Conservation (phyloP, 1,140 invertebrate species). For the Ditylenchus dipsaci region DNA sequence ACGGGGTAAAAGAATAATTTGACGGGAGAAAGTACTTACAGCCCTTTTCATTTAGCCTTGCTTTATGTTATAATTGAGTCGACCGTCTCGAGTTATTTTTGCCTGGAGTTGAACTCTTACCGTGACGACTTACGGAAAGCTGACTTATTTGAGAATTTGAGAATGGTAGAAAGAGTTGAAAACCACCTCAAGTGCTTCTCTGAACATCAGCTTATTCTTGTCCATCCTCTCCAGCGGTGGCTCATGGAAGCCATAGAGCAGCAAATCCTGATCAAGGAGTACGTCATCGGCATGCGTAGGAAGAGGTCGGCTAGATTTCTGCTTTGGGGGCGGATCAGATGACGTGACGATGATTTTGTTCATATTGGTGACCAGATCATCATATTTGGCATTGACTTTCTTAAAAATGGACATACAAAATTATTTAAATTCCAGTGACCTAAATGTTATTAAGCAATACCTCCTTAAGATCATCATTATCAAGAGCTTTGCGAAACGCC, state of each 20-base stretch:
- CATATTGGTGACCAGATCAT: constrained; percentile 39
- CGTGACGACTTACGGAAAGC: too few species aligned
- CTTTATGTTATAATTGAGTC: too few species aligned
- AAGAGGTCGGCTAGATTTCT: background rate
- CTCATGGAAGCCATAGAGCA: constrained; percentile 38
- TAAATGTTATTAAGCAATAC: constrained; percentile 16
- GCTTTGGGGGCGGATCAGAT: constrained; percentile 25
- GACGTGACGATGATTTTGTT: constrained; percentile 42
- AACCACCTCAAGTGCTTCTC: constrained; percentile 34
- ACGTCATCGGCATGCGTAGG: background rate
- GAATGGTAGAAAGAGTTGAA: background rate
- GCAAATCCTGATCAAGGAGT: too few species aligned
- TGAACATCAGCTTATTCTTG: constrained; percentile 26
- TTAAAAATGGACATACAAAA: too few species aligned
- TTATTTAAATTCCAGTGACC: background rate
- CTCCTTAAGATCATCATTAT: constrained; percentile 22
- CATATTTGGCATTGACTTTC: constrained; percentile 40
- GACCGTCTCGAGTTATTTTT: too few species aligned
- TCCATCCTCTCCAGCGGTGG: constrained; percentile 40
- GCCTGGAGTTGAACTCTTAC: too few species aligned
- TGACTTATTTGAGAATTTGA: constrained; percentile 1
- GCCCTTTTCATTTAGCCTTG: too few species aligned
- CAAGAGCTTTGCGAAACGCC: constrained; percentile 11
- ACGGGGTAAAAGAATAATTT: too few species aligned
- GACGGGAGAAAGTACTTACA: too few species aligned